Percentiles rank a stretch among this genome's conserved stretches.
These are phyloP conservation scores for Orientallactaga sibirica DNA, from an alignment of 2,797 vertebrate species.

Conservation along the genomic window DNA sequence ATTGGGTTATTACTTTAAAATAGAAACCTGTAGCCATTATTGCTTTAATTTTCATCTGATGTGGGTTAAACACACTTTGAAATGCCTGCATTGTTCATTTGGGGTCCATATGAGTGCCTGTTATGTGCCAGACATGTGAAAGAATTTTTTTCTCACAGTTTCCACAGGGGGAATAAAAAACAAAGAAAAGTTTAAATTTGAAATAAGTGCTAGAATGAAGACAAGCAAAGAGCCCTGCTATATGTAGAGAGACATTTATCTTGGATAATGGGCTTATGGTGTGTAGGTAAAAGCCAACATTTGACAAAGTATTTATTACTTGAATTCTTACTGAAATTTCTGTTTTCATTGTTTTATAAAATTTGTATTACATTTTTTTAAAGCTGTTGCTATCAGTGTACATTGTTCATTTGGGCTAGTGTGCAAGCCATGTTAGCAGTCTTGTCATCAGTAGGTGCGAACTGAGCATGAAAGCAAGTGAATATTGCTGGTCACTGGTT, in stretches of 20 bases:
- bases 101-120: conserved; percentile 37
- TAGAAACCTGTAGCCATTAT: conserved; percentile 86
- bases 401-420: conserved; percentile 44
- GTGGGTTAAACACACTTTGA: conserved; percentile 83
- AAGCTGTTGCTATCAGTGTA: not conserved
- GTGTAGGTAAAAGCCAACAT: conserved; percentile 44
- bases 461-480: conserved; percentile 39
- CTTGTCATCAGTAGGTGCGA: conserved; percentile 24
- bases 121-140: conserved; percentile 22
- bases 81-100: conserved; percentile 80
- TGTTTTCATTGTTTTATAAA: not conserved
- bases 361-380: not conserved
- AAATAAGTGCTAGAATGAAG: conserved; percentile 27
- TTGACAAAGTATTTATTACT: conserved; percentile 47
- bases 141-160: conserved; percentile 39
- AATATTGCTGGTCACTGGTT: conserved; percentile 39
- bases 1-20: conserved; percentile 89
- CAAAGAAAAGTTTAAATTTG: conserved; percentile 32
- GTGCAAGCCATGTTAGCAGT: conserved; percentile 38
- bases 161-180: conserved; percentile 14
- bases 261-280: conserved; percentile 22
- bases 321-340: conserved; percentile 41
- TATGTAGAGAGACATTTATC: not conserved
- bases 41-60: conserved; percentile 86
- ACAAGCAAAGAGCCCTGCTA: conserved; percentile 15